phyloP scores from a whole-genome alignment of 2,797 vertebrate genomes.

The Melanotaenia parkinsoni region DNA sequence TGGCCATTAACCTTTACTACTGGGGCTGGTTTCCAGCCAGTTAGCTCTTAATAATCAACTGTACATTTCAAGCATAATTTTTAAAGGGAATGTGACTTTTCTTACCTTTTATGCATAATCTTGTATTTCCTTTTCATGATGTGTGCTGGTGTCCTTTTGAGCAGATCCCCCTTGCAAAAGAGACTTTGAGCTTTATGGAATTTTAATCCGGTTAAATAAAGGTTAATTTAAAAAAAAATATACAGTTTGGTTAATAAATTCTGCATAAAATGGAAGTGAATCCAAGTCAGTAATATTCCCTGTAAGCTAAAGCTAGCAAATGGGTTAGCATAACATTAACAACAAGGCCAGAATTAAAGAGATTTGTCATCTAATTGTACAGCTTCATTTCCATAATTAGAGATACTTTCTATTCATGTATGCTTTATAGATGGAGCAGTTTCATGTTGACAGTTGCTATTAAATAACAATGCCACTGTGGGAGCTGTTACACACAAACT shows the following conservation, averaged over 20 bases:
- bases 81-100: background rate
- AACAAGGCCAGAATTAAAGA: slow-evolving; percentile 53
- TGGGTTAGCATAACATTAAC: slow-evolving; percentile 55
- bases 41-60: slow-evolving; percentile 8
- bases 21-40: background rate
- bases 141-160: background rate
- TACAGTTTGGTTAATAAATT: background rate
- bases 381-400: slow-evolving; percentile 40
- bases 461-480: slow-evolving; percentile 26
- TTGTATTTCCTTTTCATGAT: background rate
- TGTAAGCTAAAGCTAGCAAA: slow-evolving; percentile 21
- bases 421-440: slow-evolving; percentile 31
- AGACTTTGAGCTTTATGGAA: too few species aligned
- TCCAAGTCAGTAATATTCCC: slow-evolving; percentile 11
- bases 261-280: slow-evolving; percentile 19
- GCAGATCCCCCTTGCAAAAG: too few species aligned
- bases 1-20: background rate
- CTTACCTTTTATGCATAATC: background rate
- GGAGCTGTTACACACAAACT: background rate
- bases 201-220: too few species aligned
- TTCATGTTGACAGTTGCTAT: slow-evolving; percentile 26
- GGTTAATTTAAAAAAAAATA: too few species aligned
- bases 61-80: slow-evolving; percentile 33
- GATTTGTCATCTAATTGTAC: slow-evolving; percentile 50
- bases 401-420: slow-evolving; percentile 31